Evolutionary conservation across 2,113 vertebrate genomes (phyloP).

Genomic region (Tympanuchus pallidicinctus): DNA sequence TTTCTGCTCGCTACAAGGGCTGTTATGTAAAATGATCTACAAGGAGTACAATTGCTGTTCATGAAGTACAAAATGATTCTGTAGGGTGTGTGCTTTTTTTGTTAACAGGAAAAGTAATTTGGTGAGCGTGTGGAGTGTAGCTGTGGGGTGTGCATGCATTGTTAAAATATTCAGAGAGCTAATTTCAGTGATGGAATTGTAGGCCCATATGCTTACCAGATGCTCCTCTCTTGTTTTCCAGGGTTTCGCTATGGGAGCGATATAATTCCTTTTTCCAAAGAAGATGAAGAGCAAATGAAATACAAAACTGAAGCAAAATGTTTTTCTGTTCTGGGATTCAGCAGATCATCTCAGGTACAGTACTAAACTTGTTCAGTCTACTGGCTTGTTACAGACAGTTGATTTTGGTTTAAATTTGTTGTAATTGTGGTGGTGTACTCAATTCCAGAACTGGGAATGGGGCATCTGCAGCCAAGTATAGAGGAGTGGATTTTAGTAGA

Average conservation of each 20-base stretch:
- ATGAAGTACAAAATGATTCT: conserved; percentile 17
- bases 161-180: conserved; percentile 62
- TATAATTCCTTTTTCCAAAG: conserved; percentile 96
- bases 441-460: not conserved
- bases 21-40: conserved; percentile 14
- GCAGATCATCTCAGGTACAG: conserved; percentile 84
- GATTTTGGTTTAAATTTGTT: not conserved
- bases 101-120: conserved; percentile 59
- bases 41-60: conserved; percentile 35
- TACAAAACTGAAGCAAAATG: conserved; percentile 93
- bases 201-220: conserved; percentile 64
- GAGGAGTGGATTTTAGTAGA: not conserved
- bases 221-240: conserved; percentile 70
- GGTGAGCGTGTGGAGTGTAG: conserved; percentile 21
- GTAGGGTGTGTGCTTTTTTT: not conserved
- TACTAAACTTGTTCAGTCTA: not conserved
- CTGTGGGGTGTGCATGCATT: conserved; percentile 21
- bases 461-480: not conserved
- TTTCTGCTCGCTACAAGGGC: conserved; percentile 24
- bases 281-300: conserved; percentile 98
- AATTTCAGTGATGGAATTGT: conserved; percentile 44
- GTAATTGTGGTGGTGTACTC: not conserved
- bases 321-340: conserved; percentile 93
- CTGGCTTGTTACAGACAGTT: not conserved
- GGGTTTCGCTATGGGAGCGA: conserved; percentile 96